These are phyloP conservation scores for Congeria kusceri DNA, from an alignment of 2,888 invertebrate genomes.

Conservation along the genomic window DNA sequence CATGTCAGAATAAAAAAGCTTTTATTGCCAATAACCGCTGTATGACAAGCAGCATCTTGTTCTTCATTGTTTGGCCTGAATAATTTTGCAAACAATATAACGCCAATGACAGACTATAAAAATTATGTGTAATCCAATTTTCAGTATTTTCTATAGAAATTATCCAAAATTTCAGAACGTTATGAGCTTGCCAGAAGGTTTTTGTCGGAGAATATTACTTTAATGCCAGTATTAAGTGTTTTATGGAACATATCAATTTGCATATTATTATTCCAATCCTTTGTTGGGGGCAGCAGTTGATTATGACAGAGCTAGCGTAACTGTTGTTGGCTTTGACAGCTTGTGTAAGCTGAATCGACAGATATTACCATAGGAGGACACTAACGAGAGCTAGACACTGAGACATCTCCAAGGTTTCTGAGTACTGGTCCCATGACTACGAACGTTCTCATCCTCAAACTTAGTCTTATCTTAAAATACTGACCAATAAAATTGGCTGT, in stretches of 20 bases:
- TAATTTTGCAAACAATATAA: too few relatives aligned
- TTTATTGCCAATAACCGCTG: too few relatives aligned
- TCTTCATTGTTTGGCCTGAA: too few relatives aligned
- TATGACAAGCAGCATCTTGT: too few relatives aligned
- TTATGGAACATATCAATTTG: constrained; percentile 8
- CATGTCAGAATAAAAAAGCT: too few relatives aligned
- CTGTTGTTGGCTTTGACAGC: constrained; percentile 2
- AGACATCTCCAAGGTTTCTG: too few relatives aligned
- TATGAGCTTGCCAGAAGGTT: neutral
- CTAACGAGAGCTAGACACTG: too few relatives aligned
- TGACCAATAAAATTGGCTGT: too few relatives aligned
- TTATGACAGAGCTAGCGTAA: neutral
- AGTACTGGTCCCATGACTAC: too few relatives aligned
- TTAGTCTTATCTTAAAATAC: too few relatives aligned
- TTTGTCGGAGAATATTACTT: neutral
- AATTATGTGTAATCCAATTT: neutral
- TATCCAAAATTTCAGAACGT: neutral
- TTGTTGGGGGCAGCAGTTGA: neutral
- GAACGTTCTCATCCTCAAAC: too few relatives aligned
- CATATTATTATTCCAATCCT: constrained; percentile 1
- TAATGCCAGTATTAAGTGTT: neutral
- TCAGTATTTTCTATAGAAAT: neutral
- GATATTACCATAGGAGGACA: too few relatives aligned
- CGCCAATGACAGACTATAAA: neutral
- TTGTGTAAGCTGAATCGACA: neutral